Conservation (phyloP, 2,797 vertebrate species). For the Spheniscus humboldti region DNA sequence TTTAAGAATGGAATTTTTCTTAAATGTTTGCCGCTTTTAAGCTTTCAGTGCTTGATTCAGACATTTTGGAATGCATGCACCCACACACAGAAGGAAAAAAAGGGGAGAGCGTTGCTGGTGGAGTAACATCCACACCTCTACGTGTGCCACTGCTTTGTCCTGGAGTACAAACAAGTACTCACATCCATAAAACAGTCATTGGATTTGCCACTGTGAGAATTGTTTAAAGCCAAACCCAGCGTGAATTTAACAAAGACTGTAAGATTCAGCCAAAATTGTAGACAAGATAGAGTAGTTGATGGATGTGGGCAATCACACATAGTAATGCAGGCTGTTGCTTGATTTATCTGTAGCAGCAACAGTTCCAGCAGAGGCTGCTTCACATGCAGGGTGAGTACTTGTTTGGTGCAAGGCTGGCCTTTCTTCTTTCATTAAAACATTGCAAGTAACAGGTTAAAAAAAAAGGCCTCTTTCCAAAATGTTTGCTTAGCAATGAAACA, state of each 20-base stretch:
- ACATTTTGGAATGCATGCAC: not conserved
- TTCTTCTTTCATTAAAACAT: not conserved
- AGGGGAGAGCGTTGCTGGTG: rapidly evolving
- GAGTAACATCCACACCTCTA: not conserved
- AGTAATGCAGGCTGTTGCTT: conserved; percentile 4
- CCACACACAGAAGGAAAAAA: not conserved
- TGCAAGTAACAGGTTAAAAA: not conserved
- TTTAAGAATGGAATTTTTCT: not conserved
- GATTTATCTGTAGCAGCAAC: conserved; percentile 14
- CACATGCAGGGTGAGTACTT: not conserved
- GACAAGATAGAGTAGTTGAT: conserved; percentile 7
- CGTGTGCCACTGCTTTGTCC: not conserved
- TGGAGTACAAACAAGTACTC: not conserved
- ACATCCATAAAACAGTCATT: not conserved
- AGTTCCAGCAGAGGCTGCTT: not conserved
- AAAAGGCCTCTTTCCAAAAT: not conserved
- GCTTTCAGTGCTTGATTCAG: not conserved
- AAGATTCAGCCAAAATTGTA: not conserved
- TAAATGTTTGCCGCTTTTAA: not conserved
- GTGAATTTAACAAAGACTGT: not conserved
- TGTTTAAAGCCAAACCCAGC: not conserved
- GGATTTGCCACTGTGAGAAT: not conserved
- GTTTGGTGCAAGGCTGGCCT: not conserved
- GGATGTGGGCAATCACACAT: conserved; percentile 34
- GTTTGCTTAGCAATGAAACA: not conserved